Evolutionary conservation across 1,140 invertebrate species (phyloP), one percentile per base, ranked within the genome.

Genomic region (Euschistus heros): DNA sequence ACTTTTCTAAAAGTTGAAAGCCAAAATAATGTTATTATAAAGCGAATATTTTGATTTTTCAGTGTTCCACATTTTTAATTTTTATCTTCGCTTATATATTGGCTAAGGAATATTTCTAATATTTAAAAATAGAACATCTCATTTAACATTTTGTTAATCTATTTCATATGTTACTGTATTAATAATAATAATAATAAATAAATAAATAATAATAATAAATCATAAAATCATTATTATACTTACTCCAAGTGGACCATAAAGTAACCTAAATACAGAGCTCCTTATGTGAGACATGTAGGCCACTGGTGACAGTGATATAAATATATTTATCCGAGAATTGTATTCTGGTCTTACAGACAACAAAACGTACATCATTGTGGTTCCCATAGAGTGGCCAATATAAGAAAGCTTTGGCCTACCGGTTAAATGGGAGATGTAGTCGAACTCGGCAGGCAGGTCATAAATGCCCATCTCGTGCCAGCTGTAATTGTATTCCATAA

Each of bases 281-380:
- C 55, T 65, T n/a, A 65, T 65, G 24, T 68, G 62, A 17, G 63
- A 47, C 67, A 68, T 68, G 69, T 79, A 89, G 0, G 83, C 85
- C 0, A 91, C 82, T 0, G 91, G 91, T 0, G 86, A 91, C 46
- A 94, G 74, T 65, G 79, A 80, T 59, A 83, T 78, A 76, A 88
- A 81, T 66, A 77, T 73, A 24, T 75, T 76, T 63, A 87, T 81
- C 75, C 86, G 86, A 14, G 79, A 70, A 68, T 84, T 83, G 69
- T 86, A 88, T 60, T 85, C 78, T 0, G 85, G 84, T 37, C 76
- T 75, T 27, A 79, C 74, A 2, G 82, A 82, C 57, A 77, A 74
- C 71, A 86, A 75, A 0, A 84, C 83, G 69, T 81, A 85, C 70
- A 85, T 84, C 5, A 79, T 72, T 4, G 84, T 83, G 0, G 85